phyloP scores from a whole-genome alignment of 2,888 invertebrate species.

The Cephus nigrinus region DNA sequence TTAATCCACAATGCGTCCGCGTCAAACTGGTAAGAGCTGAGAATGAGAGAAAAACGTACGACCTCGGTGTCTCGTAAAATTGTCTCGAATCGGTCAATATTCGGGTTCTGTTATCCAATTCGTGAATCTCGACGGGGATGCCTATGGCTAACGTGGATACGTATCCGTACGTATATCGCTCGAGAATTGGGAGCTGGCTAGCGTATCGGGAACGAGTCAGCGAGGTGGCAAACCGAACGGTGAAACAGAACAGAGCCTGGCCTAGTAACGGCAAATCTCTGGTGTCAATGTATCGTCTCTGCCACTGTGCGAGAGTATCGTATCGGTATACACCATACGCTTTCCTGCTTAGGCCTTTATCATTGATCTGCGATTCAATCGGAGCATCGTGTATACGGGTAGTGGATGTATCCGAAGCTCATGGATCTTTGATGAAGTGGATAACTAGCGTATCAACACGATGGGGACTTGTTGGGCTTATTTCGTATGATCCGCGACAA shows the following conservation, averaged over 20 bases:
- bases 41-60: background rate
- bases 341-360: background rate
- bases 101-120: background rate
- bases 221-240: constrained; percentile 20
- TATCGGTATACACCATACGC: background rate
- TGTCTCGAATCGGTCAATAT: background rate
- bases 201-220: constrained; percentile 2
- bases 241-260: constrained; percentile 47
- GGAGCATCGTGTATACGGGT: background rate
- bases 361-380: background rate
- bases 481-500: background rate
- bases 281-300: constrained; percentile 36
- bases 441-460: background rate
- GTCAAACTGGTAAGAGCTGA: background rate
- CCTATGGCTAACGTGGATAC: background rate
- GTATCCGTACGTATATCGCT: background rate
- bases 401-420: background rate
- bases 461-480: background rate
- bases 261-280: constrained; percentile 51
- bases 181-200: background rate
- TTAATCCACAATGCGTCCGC: background rate
- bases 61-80: background rate
- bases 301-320: constrained; percentile 1
- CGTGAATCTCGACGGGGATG: background rate
- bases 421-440: background rate